Evolutionary conservation across 2,888 invertebrate species (phyloP).

Genomic region (Unio delphinus): DNA sequence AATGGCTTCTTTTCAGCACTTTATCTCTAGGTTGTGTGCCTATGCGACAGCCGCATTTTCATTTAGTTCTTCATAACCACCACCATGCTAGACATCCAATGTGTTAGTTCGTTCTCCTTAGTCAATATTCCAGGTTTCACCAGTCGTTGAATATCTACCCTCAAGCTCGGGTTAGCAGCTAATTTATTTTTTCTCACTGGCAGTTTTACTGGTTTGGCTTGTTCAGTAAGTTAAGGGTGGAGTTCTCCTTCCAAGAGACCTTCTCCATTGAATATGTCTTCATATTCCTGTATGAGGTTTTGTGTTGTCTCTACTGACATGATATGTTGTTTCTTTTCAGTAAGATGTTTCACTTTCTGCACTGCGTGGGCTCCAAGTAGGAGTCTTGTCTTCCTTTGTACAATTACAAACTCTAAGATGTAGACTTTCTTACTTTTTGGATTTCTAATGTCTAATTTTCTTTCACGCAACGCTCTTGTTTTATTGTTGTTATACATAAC

Average conservation of each 20-base stretch:
- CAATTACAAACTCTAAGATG: too few relatives aligned
- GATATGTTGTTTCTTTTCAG: slow-evolving; percentile 8
- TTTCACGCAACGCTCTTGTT: too few relatives aligned
- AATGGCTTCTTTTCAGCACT: slow-evolving; percentile 16
- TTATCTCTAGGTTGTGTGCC: slow-evolving; percentile 22
- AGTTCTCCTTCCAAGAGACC: slow-evolving; percentile 14
- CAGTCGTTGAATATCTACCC: too few relatives aligned
- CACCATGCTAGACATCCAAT: slow-evolving; percentile 21
- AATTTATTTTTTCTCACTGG: too few relatives aligned
- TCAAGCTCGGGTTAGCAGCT: too few relatives aligned
- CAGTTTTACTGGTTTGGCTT: neutral
- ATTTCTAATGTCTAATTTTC: slow-evolving; percentile 6
- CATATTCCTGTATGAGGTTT: neutral
- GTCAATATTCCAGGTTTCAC: too few relatives aligned
- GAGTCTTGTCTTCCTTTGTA: neutral
- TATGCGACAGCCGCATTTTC: slow-evolving; percentile 11
- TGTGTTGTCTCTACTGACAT: neutral
- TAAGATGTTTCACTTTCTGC: slow-evolving; percentile 12
- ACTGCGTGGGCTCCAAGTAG: slow-evolving; percentile 13
- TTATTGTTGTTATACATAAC: too few relatives aligned
- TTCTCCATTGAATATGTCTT: slow-evolving; percentile 11
- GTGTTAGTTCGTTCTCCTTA: slow-evolving; percentile 16
- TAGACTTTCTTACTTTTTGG: slow-evolving; percentile 4
- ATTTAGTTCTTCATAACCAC: slow-evolving; percentile 7
- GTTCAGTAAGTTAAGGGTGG: slow-evolving; percentile 9